phyloP scores from a whole-genome alignment of 2,113 vertebrate genomes.

The Clarias magur region DNA sequence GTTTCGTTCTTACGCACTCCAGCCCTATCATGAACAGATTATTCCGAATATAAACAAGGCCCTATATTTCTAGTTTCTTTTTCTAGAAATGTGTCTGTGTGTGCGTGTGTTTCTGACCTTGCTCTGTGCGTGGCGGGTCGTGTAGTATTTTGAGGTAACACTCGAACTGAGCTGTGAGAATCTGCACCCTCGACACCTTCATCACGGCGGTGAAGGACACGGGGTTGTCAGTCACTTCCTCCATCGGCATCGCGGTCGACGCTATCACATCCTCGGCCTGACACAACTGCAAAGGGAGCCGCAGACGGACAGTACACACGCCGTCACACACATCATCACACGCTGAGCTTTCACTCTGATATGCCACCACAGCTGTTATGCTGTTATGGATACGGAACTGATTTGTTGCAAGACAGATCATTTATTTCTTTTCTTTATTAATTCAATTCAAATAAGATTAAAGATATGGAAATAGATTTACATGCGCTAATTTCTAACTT shows the following conservation, averaged over 20 bases:
- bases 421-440: not conserved
- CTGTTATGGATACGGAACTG: not conserved
- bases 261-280: constrained; percentile 54
- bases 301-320: constrained; percentile 15
- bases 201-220: constrained; percentile 27
- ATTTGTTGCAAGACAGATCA: not conserved
- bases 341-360: not conserved
- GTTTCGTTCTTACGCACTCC: not conserved
- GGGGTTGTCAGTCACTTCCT: constrained; percentile 46
- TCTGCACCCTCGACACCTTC: constrained; percentile 54
- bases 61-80: not conserved
- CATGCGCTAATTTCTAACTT: no score
- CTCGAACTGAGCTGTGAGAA: constrained; percentile 77
- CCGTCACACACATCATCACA: not conserved
- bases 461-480: not conserved
- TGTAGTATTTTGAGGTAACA: constrained; percentile 77
- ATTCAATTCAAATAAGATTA: not conserved
- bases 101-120: constrained; percentile 58
- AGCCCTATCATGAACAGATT: not conserved
- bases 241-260: not conserved
- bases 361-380: not conserved
- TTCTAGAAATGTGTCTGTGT: not conserved
- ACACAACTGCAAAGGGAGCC: constrained; percentile 55
- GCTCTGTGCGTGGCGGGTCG: constrained; percentile 61
- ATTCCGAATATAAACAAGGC: not conserved